These are phyloP conservation scores for Drosophila simulans DNA, from an alignment of 1,140 invertebrate genomes.

Conservation along the genomic window DNA sequence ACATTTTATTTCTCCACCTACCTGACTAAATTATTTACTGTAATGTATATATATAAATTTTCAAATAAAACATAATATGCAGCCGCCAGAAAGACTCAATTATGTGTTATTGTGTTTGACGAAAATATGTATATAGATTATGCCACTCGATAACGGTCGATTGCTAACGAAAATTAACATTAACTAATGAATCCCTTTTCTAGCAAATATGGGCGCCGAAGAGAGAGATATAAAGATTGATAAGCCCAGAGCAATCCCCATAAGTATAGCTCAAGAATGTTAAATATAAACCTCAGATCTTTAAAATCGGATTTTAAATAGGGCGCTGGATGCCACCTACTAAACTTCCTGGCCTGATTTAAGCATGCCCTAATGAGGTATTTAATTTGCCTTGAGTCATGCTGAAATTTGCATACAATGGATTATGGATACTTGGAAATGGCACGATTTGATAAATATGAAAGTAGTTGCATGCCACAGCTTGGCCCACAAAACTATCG, in stretches of 20 bases:
- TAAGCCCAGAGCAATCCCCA: slow-evolving; percentile 4
- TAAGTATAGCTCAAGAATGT: slow-evolving; percentile 29
- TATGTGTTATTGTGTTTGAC: slow-evolving; percentile 50
- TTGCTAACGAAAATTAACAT: slow-evolving; percentile 1
- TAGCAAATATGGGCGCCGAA: not conserved
- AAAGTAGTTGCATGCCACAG: slow-evolving; percentile 47
- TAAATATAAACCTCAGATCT: slow-evolving; percentile 17
- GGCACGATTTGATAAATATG: slow-evolving; percentile 57
- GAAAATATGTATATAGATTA: slow-evolving; percentile 60
- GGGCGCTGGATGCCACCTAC: not conserved
- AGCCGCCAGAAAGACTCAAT: slow-evolving; percentile 43
- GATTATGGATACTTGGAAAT: slow-evolving; percentile 12
- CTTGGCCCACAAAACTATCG: slow-evolving; percentile 37
- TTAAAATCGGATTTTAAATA: slow-evolving; percentile 18
- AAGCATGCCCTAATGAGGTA: too few relatives aligned
- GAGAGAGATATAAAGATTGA: slow-evolving; percentile 44
- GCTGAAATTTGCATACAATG: slow-evolving; percentile 50
- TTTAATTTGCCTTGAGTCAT: too few relatives aligned
- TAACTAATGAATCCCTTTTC: not conserved
- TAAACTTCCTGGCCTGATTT: not conserved
- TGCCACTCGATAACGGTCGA: slow-evolving; percentile 22
- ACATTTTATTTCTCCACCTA: slow-evolving; percentile 68
- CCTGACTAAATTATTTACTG: slow-evolving; percentile 77
- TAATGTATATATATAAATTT: slow-evolving; percentile 71
- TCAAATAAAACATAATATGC: slow-evolving; percentile 78